Conservation (phyloP, 2,888 invertebrate genomes). For the Amphipoea oculea region DNA sequence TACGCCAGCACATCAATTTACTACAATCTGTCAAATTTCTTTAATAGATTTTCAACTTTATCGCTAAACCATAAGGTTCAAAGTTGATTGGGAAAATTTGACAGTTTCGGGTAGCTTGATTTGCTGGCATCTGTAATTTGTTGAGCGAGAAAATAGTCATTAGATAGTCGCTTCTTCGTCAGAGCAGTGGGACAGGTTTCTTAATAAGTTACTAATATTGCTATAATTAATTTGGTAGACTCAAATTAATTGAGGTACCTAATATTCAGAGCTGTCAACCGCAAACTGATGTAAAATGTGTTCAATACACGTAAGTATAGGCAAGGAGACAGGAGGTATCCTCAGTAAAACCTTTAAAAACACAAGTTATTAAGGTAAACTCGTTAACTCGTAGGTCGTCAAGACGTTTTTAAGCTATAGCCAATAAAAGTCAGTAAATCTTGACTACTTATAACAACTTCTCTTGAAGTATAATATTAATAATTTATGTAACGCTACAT, state of each 20-base stretch:
- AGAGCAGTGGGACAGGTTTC: neutral
- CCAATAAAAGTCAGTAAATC: neutral
- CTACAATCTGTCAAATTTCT: too few relatives aligned
- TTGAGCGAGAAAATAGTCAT: neutral
- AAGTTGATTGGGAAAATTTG: too few relatives aligned
- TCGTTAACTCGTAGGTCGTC: neutral
- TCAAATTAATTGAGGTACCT: neutral
- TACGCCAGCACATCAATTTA: too few relatives aligned
- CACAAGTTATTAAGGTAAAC: slow-evolving; percentile 16
- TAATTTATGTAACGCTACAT: slow-evolving; percentile 8
- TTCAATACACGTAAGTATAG: neutral
- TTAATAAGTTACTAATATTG: neutral
- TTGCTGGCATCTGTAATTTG: neutral
- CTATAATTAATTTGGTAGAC: neutral
- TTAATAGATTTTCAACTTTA: too few relatives aligned
- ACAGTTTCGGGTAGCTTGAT: too few relatives aligned
- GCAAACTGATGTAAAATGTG: neutral
- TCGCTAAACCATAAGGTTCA: too few relatives aligned
- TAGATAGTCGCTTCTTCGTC: neutral
- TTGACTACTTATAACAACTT: too few relatives aligned
- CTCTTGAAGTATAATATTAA: neutral
- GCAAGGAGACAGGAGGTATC: neutral
- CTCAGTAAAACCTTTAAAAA: slow-evolving; percentile 10
- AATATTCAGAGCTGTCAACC: neutral
- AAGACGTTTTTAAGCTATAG: neutral